A percentile compares a stretch with the other conserved stretches of the same genome.
Evolutionary conservation across 2,797 vertebrate genomes (phyloP).

Genomic region (Macropodus opercularis): DNA sequence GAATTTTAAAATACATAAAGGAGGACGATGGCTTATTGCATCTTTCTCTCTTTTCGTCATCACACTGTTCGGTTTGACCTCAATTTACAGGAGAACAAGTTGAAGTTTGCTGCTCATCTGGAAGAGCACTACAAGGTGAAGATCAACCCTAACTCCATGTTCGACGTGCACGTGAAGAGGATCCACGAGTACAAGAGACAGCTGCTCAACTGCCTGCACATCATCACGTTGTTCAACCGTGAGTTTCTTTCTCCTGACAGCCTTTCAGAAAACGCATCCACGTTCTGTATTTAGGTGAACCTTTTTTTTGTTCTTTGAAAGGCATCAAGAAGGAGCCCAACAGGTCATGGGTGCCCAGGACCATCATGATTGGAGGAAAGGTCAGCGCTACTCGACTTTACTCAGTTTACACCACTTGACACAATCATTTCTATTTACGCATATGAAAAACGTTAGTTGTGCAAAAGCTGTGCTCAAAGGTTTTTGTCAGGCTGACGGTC

Average conservation of each 20-base stretch:
- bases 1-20: neutral
- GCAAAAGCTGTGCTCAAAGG: no score
- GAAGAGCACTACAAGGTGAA: constrained; percentile 89
- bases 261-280: neutral
- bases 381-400: no score
- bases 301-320: constrained; percentile 49
- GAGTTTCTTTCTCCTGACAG: neutral
- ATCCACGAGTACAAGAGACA: constrained; percentile 96
- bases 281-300: neutral
- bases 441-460: no score
- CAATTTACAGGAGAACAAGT: constrained; percentile 89
- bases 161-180: constrained; percentile 93
- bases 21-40: fast-evolving
- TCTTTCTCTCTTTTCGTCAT: neutral
- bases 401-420: no score
- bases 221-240: constrained; percentile 93
- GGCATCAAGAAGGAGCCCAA: constrained; percentile 90
- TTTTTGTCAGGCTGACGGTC: neutral
- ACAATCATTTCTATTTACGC: no score
- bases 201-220: constrained; percentile 92
- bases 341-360: constrained; percentile 86
- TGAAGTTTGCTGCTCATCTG: constrained; percentile 87
- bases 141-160: constrained; percentile 91
- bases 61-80: neutral
- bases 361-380: constrained; percentile 94